Percentiles rank a stretch among this genome's conserved stretches.
Conservation (phyloP, 2,888 invertebrate genomes). For the Polia nebulosa region DNA sequence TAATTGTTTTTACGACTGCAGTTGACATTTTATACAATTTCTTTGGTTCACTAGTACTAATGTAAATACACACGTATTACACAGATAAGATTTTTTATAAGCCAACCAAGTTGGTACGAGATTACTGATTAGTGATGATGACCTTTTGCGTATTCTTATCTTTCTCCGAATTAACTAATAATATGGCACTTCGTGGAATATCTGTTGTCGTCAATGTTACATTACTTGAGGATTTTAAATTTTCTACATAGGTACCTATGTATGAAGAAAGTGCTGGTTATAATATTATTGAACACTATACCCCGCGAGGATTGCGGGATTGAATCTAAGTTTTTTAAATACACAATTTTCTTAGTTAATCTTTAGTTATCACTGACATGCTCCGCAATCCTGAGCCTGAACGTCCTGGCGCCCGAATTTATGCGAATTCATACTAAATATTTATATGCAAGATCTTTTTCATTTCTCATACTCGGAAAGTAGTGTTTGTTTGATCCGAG, state of each 20-base stretch:
- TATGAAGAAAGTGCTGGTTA: background rate
- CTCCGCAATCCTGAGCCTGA: background rate
- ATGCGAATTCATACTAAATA: no score
- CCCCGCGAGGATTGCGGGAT: background rate
- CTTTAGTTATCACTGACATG: background rate
- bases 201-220: conserved; percentile 12
- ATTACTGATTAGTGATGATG: conserved; percentile 54
- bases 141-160: conserved; percentile 58
- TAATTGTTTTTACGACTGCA: background rate
- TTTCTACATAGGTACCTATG: background rate
- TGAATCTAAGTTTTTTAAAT: background rate
- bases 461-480: no score
- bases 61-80: conserved; percentile 1
- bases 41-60: background rate
- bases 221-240: background rate
- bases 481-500: no score
- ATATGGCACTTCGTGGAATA: conserved; percentile 42
- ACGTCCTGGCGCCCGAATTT: no score
- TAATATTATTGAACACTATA: background rate
- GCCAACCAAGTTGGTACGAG: conserved; percentile 5
- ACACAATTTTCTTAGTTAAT: background rate
- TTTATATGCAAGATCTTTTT: no score
- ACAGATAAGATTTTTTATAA: conserved; percentile 18
- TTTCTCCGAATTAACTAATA: conserved; percentile 45
- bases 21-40: conserved; percentile 4